phyloP scores from a whole-genome alignment of 1,140 invertebrate species.

The Papilio glaucus region DNA sequence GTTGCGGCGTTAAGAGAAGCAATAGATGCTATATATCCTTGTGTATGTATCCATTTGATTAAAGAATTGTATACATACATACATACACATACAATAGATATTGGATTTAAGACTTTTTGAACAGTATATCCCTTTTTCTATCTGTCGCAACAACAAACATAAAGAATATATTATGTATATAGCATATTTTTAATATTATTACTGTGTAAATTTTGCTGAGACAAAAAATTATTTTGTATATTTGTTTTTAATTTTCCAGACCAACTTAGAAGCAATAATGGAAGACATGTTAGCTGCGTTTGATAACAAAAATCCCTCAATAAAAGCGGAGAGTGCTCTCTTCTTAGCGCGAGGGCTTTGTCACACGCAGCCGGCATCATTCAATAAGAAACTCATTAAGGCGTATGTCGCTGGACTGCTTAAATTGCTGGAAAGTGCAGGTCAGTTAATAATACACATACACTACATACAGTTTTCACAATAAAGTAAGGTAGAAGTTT shows the following conservation, averaged over 20 bases:
- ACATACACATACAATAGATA: too few relatives aligned
- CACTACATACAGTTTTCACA: too few relatives aligned
- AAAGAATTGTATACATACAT: too few relatives aligned
- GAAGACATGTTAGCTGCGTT: slow-evolving; percentile 92
- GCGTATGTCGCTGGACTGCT: slow-evolving; percentile 90
- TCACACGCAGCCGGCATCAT: slow-evolving; percentile 89
- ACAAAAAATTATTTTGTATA: too few relatives aligned
- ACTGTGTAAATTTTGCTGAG: too few relatives aligned
- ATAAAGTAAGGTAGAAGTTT: too few relatives aligned
- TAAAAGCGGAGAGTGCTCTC: slow-evolving; percentile 96
- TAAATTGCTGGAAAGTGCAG: slow-evolving; percentile 94
- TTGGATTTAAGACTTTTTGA: too few relatives aligned
- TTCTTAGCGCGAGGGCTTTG: slow-evolving; percentile 94
- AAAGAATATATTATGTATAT: neutral
- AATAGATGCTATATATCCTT: slow-evolving; percentile 94
- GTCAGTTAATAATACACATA: slow-evolving; percentile 65
- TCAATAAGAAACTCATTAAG: slow-evolving; percentile 97
- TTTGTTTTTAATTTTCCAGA: slow-evolving; percentile 81
- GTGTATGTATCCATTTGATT: slow-evolving; percentile 86
- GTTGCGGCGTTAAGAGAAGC: slow-evolving; percentile 93
- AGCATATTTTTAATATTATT: slow-evolving; percentile 20
- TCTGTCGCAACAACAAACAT: neutral
- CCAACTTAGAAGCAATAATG: slow-evolving; percentile 93
- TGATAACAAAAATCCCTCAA: slow-evolving; percentile 97
- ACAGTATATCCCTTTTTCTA: too few relatives aligned